Evolutionary conservation across 2,888 invertebrate species (phyloP), one percentile per base, ranked within the genome.

Genomic region (Crepidodera aurea): DNA sequence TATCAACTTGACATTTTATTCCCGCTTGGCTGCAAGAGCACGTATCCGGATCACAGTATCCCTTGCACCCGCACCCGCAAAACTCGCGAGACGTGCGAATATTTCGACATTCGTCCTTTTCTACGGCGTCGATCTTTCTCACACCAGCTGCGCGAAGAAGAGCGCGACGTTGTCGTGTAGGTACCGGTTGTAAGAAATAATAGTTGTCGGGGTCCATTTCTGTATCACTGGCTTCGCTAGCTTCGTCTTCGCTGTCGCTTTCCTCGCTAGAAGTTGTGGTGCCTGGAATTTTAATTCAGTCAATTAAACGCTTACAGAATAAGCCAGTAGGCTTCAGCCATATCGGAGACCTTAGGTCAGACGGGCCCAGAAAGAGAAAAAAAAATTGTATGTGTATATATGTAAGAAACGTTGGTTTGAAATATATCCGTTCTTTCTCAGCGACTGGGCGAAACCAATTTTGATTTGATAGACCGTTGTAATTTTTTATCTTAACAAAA

Each of bases 1-100:
- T 87, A 82, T 98, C 98, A 56, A 98, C 97, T 86, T 97, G 97
- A 80, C 98, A 98, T 84, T 97, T 96, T 70, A 98, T 98, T 65
- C 96, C 96, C 42, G 93, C 93, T 77, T 92, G 88, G 79, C 95
- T 94, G 83, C 98, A 98, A 12, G 93, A 90, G 81, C 98, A 98
- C 16, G 90, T 94, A 74, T 96, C 96, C 1, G 98, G 98, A 83
- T 96, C 94, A 83, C 98, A 98, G 77, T 91, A 90, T 51, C 92
- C 93, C 80, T 94, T 92, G 78, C 96, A 96, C 46, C 91, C 90
- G 80, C 96, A 96, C 39, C 96, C 96, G 80, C 96, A 96, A 74
- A 93, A 92, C 79, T 98, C 97, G 13, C 97, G 85, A 4, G 96
- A 96, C 19, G 91, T 89, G 66, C 97, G 86, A 71, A 98, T 97